Base-by-base conservation (phyloP, 1,140 invertebrate genomes). In the Radopholus similis region DNA sequence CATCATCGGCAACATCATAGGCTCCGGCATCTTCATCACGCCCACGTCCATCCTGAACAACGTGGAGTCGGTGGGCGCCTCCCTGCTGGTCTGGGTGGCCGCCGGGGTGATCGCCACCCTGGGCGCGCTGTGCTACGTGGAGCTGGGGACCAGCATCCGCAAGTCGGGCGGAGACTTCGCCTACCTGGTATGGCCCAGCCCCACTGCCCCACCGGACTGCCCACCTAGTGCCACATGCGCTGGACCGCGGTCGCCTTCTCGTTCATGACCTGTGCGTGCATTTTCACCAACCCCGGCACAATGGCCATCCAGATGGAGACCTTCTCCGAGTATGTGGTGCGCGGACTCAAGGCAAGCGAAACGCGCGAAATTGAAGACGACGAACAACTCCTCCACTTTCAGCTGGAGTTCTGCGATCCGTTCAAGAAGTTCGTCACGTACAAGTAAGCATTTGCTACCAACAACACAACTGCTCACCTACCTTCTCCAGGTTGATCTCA, bases 101-200 rank as follows among this genome's bases (percentile, higher is more conserved):
- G 47, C 71, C 26, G 73, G 55, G 1, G n/a, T 72, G 4, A 75
- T 77, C 13, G 73, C 73, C 21, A 51, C 77, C 47, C 21, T 75
- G 13, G 74, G 74, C n/a, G 71, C 74, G 21, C 75, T 42, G 0
- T 92, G 90, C 78, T 92, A 91, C 79, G 90, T 68, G 37, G 60
- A 64, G 28, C 44, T 68, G 65, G 38, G 53, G 35, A 68, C 63
- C 15, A 73, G 70, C 34, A 71, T 71, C 28, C 32, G 68, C 32
- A 37, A 35, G 15, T 71, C 69, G 26, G 69, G 69, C 2, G 68
- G 56, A 23, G 69, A 71, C 37, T 71, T 73, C 32, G 69, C 69
- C 18, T 71, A 71, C 40, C 30, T 71, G 11, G n/a, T n/a, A n/a
- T n/a, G n/a, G n/a, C n/a, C n/a, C n/a, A n/a, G n/a, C n/a, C n/a